Conservation (phyloP, 2,797 vertebrate species). For the Pangasius krempfi region DNA sequence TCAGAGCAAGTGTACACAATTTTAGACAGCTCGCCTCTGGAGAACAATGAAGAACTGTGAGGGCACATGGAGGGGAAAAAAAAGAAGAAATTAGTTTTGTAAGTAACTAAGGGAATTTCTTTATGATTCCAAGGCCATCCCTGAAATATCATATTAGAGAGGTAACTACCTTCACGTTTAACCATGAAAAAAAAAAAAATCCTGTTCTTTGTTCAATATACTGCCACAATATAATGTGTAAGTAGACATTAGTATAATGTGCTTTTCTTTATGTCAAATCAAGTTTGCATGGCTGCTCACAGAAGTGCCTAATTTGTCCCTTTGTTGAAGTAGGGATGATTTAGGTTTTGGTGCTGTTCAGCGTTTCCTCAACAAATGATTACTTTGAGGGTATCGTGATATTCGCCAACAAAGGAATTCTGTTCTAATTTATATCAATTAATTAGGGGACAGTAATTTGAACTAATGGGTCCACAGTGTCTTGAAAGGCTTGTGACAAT, state of each 20-base stretch:
- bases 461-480: conserved; percentile 85
- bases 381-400: conserved; percentile 79
- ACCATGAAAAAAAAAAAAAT: conserved; percentile 8
- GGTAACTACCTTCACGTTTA: conserved; percentile 1
- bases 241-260: conserved; percentile 71
- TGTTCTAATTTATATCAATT: conserved; percentile 96
- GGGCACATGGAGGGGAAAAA: conserved; percentile 72
- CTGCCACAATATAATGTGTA: conserved; percentile 47
- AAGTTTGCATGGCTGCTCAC: conserved; percentile 71
- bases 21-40: conserved; percentile 78
- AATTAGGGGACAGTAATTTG: conserved; percentile 90
- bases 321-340: conserved; percentile 69
- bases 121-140: background rate
- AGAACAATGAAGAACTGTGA: conserved; percentile 71
- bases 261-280: conserved; percentile 66
- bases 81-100: conserved; percentile 48
- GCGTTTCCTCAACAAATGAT: conserved; percentile 73
- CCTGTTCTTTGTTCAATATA: background rate
- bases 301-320: conserved; percentile 75
- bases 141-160: conserved; percentile 9
- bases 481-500: conserved; percentile 85
- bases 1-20: conserved; percentile 73
- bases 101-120: conserved; percentile 41
- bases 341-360: conserved; percentile 73
- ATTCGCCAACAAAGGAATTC: conserved; percentile 77